Evolutionary conservation across 1,140 invertebrate species (phyloP), one percentile per base, ranked within the genome.

Genomic region (Pomacea maculata): DNA sequence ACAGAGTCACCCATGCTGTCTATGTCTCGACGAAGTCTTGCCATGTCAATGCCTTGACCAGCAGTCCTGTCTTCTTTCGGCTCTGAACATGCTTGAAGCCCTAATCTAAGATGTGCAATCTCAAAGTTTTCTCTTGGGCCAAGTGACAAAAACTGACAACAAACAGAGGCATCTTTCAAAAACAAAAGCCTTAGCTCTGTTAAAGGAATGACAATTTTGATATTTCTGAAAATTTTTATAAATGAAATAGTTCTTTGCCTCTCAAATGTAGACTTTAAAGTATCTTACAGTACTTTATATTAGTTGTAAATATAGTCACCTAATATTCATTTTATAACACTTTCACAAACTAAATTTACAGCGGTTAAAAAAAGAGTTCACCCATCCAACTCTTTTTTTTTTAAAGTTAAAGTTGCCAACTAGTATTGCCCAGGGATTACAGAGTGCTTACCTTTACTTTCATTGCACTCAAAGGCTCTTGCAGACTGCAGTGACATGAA

Each of bases 1-100:
- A 84, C 79, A 65, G 70, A 52, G 68, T 80, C 75, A 54, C 83
- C 83, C 80, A 84, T 82, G 10, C 65, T 68, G 14, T 82, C 83
- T 10, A 84, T 71, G 55, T 82, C 80, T 25, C 63, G 74, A 34
- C 80, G 75, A 54, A 84, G 70, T 57, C 74, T 84, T 19, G 55
- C 63, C 61, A 84, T 78, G 63, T 84, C 65, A 21, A 84, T 57
- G 29, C 74, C 61, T 65, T 63, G 76, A 6, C 19, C 10, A 19
- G 29, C 29, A 21, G 15, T 8, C 1, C 52, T 21, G 15, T 64
- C 63, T 17, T 54, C 57, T 10, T 15, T 52, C 1, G 45, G 17
- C 21, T 68, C 15, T 45, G 55, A 54, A 29, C 67, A 57, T 25
- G 11, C 12, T 67, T 78, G 15, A 34, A 83, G 25, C 57, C 54